These are phyloP conservation scores for Liparis tanakae DNA, from an alignment of 2,797 vertebrate genomes.

Conservation along the genomic window DNA sequence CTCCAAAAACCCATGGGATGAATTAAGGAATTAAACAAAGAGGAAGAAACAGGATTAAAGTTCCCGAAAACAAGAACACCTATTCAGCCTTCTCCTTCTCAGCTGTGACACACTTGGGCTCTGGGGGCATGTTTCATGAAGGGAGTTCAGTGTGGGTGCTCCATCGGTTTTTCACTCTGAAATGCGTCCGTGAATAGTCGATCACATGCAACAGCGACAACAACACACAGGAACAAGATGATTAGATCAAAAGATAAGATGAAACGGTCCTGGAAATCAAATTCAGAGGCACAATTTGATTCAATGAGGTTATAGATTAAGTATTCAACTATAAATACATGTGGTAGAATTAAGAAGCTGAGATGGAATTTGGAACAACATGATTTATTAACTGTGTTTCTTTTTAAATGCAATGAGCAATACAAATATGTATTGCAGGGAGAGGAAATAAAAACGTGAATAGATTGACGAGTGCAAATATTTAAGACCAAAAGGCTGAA, in stretches of 20 bases:
- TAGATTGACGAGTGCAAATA: background rate
- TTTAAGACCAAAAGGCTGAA: background rate
- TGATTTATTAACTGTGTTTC: background rate
- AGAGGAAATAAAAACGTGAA: background rate
- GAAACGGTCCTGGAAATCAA: background rate
- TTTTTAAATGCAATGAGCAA: background rate
- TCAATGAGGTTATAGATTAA: slow-evolving; percentile 3
- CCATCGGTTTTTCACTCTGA: background rate
- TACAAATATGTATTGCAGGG: background rate
- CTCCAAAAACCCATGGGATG: background rate
- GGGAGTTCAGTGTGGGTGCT: background rate
- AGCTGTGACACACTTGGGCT: background rate
- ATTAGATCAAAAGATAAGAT: slow-evolving; percentile 5
- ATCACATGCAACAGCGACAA: background rate
- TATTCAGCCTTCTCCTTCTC: slow-evolving; percentile 1
- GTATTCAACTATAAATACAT: background rate
- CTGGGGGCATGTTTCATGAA: background rate
- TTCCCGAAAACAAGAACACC: background rate
- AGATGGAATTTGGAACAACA: background rate
- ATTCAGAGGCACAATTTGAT: background rate
- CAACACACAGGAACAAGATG: background rate
- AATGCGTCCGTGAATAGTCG: background rate
- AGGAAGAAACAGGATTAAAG: background rate
- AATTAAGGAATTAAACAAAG: background rate
- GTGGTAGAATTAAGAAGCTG: background rate